Base-by-base conservation (phyloP, 2,113 vertebrate genomes). In the Mionectes macconnelli region DNA sequence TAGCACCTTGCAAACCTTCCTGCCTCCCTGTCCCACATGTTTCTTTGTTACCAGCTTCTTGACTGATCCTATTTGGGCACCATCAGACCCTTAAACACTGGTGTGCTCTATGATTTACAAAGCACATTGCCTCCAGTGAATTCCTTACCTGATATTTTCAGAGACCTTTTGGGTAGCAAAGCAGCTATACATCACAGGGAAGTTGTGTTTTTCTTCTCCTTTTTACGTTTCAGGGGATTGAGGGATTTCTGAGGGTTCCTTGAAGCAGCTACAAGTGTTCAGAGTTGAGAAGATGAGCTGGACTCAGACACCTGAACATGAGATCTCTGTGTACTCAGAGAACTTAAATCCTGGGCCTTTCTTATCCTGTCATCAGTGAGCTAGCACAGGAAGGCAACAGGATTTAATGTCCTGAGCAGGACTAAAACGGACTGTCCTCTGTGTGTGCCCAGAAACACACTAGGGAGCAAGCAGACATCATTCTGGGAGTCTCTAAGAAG, bases 401-500 rank as follows among this genome's bases (percentile, higher is more conserved):
- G 7, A 18, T 56, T 85, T 76, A 25, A 64, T 25, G 4, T 37
- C n/a, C 28, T 57, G n/a, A 49, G 57, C 23, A 37, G 35, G 12
- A 69, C 24, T 39, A 44, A 79, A 75, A 9, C 11, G 56, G 14
- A 4, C 12, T 57, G 23, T 33, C 25, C 9, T 42, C 39, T 52
- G 0, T 6, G 6, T 50, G 20, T 49, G 14, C n/a, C 16, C 68
- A 60, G 56, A 88, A 76, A 62, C 20, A 17, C 31, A 24, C 0
- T 0, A n/a, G 12, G 8, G 23, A 83, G 4, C 15, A 20, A 14
- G 33, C 27, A 83, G 35, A 31, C 13, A 59, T 14, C 0, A 0
- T 52, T 37, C 27, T 56, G 30, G 7, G 40, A 53, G 16, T 14
- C 78, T 57, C 24, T 63, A 16, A 35, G 49, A 80, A 22, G 35